phyloP scores from a whole-genome alignment of 2,888 invertebrate genomes.

The Lomographa bimaculata region DNA sequence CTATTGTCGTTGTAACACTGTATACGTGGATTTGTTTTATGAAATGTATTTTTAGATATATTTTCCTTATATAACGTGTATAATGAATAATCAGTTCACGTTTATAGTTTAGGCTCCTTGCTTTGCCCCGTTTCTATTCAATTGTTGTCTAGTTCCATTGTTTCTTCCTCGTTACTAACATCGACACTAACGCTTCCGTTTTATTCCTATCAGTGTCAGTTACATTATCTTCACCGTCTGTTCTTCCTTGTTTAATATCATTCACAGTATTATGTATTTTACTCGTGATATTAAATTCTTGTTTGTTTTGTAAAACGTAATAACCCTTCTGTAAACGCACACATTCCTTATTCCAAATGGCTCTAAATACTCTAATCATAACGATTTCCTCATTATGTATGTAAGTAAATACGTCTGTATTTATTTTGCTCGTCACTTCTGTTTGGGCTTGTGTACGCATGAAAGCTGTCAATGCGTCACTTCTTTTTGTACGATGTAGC shows the following conservation, averaged over 20 bases:
- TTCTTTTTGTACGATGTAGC: conserved; percentile 33
- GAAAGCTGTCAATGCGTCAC: conserved; percentile 42
- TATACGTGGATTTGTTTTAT: too few species aligned
- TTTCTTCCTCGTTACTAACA: conserved; percentile 8
- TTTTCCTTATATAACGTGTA: too few species aligned
- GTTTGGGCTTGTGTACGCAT: conserved; percentile 26
- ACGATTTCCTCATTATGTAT: conserved; percentile 21
- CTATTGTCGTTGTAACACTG: too few species aligned
- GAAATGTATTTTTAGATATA: too few species aligned
- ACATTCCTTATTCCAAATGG: conserved; percentile 9
- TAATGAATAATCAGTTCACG: too few species aligned
- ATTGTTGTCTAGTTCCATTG: conserved; percentile 3
- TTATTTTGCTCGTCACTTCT: conserved; percentile 22
- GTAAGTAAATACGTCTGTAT: conserved; percentile 15
- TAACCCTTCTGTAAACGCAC: conserved; percentile 12
- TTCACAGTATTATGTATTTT: conserved; percentile 9
- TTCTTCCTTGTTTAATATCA: conserved; percentile 5
- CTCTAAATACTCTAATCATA: conserved; percentile 7
- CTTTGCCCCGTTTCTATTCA: conserved; percentile 4
- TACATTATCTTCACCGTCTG: too few species aligned
- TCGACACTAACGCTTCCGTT: conserved; percentile 8
- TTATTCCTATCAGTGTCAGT: conserved; percentile 2
- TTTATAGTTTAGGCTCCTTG: background rate
- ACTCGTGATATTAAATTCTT: conserved; percentile 11
- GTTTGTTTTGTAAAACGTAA: conserved; percentile 10